These are phyloP conservation scores for Lochmaea crataegi DNA, from an alignment of 2,888 invertebrate species.

Conservation along the genomic window DNA sequence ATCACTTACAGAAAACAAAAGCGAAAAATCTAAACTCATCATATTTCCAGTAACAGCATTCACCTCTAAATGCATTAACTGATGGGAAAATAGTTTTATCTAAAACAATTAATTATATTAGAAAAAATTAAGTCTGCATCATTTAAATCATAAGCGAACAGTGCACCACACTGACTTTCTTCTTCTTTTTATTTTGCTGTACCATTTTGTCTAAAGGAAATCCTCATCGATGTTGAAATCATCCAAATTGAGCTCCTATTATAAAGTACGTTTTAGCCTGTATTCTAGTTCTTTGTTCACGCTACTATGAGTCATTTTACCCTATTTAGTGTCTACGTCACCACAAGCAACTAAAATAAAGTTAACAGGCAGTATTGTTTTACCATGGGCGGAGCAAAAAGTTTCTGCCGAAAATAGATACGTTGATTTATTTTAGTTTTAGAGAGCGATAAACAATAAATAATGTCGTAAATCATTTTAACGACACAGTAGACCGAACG, in stretches of 20 bases:
- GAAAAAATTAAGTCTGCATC: background rate
- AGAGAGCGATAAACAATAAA: too few species aligned
- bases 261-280: background rate
- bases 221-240: background rate
- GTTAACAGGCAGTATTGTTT: background rate
- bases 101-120: background rate
- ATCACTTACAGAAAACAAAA: constrained; percentile 22
- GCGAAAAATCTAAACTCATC: constrained; percentile 9
- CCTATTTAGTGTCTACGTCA: background rate
- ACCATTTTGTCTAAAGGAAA: background rate
- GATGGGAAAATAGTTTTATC: constrained; percentile 22
- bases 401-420: too few species aligned
- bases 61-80: constrained; percentile 15
- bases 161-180: background rate
- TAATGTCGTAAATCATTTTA: too few species aligned
- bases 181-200: background rate
- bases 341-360: background rate
- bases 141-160: background rate
- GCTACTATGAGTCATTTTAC: background rate
- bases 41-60: constrained; percentile 7
- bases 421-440: too few species aligned
- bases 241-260: background rate
- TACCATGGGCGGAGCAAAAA: too few species aligned
- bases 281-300: background rate
- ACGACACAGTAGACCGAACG: too few species aligned